Conservation (phyloP, 2,797 vertebrate species). For the Hemitrygon akajei region DNA sequence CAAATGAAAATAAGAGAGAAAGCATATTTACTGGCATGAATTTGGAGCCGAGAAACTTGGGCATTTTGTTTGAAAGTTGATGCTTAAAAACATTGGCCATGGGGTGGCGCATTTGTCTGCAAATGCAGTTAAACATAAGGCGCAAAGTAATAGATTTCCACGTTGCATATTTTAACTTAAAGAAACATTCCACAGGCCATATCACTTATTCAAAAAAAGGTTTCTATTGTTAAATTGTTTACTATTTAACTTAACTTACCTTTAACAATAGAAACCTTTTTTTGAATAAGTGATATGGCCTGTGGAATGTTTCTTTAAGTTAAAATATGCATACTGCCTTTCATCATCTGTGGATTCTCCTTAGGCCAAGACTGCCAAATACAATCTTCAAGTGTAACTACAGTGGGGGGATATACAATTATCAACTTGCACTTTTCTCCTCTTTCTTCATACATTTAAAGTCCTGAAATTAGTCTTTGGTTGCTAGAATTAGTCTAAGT, state of each 20-base stretch:
- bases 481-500: no score
- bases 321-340: neutral
- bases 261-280: no score
- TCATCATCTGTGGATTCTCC: neutral
- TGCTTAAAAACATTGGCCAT: neutral
- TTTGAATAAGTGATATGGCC: neutral
- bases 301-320: neutral
- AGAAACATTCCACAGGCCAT: no score
- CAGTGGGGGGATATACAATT: neutral
- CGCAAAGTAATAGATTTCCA: neutral
- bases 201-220: no score
- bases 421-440: neutral
- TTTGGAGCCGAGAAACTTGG: neutral
- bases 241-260: no score
- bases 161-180: no score
- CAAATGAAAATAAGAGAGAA: neutral
- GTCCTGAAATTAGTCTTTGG: no score
- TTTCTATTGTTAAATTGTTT: no score
- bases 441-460: neutral
- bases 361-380: neutral
- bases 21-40: neutral
- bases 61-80: neutral
- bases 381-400: neutral
- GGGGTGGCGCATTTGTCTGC: conserved; percentile 3
- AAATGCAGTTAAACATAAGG: neutral